Conservation (phyloP, 2,113 vertebrate species). For the Hemiprocne comata region DNA sequence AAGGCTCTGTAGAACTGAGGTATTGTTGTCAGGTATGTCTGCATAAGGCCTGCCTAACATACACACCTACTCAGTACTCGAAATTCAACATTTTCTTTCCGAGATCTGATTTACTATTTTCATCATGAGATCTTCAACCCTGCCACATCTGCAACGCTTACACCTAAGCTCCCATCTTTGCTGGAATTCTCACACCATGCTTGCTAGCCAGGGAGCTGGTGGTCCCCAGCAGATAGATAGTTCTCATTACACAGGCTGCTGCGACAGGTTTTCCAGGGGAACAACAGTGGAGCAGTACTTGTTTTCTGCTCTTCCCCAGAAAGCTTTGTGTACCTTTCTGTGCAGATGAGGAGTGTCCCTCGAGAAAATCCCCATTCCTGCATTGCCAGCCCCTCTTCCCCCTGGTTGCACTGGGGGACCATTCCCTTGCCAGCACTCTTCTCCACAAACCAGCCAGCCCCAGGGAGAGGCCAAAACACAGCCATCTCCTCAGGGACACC, state of each 20-base stretch:
- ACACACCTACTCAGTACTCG: background rate
- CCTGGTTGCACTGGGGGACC: rapidly evolving
- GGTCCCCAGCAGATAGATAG: background rate
- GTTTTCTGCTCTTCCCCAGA: background rate
- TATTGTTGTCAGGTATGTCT: background rate
- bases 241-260: rapidly evolving
- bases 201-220: background rate
- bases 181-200: background rate
- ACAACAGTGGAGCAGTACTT: background rate
- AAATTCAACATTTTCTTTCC: background rate
- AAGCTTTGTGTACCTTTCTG: background rate
- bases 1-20: background rate
- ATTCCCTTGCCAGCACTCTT: background rate
- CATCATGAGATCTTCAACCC: background rate
- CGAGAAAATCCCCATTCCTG: background rate
- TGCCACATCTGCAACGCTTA: background rate
- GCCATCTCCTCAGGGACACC: background rate
- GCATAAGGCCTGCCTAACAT: background rate
- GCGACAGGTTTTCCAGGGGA: background rate
- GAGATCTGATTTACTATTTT: background rate
- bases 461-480: rapidly evolving
- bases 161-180: background rate
- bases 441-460: background rate
- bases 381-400: background rate
- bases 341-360: background rate